Conservation (phyloP, 2,888 invertebrate genomes). For the Polylopha cassiicola region DNA sequence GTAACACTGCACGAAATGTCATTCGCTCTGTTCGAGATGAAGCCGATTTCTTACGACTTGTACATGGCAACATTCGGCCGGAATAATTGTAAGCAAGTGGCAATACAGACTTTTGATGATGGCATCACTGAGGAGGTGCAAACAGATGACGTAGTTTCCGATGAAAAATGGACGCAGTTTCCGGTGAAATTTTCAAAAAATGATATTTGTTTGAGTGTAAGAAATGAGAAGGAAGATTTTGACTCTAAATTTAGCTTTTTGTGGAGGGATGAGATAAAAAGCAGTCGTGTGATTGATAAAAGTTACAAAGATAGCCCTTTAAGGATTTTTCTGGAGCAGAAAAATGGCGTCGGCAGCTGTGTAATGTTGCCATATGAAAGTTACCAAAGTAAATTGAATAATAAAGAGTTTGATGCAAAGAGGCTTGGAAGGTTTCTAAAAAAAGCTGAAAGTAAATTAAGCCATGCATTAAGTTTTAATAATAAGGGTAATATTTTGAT, state of each 20-base stretch:
- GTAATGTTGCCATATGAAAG: slow-evolving; percentile 52
- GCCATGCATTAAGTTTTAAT: slow-evolving; percentile 48
- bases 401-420: slow-evolving; percentile 39
- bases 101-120: slow-evolving; percentile 67
- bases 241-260: slow-evolving; percentile 47
- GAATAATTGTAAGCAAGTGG: slow-evolving; percentile 57
- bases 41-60: slow-evolving; percentile 67
- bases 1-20: slow-evolving; percentile 67
- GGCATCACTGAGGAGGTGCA: slow-evolving; percentile 57
- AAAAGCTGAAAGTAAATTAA: slow-evolving; percentile 48
- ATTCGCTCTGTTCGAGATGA: slow-evolving; percentile 64
- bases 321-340: slow-evolving; percentile 62
- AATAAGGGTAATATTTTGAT: slow-evolving; percentile 36
- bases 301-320: slow-evolving; percentile 52
- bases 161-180: slow-evolving; percentile 63
- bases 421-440: slow-evolving; percentile 56
- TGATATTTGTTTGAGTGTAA: slow-evolving; percentile 39
- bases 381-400: slow-evolving; percentile 52
- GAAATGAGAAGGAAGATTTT: slow-evolving; percentile 45
- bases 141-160: slow-evolving; percentile 51
- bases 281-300: slow-evolving; percentile 27
- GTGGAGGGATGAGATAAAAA: slow-evolving; percentile 29
- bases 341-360: slow-evolving; percentile 55
- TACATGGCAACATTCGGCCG: slow-evolving; percentile 67
- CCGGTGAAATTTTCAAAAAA: slow-evolving; percentile 60